These are phyloP conservation scores for Leptobrachium ailaonicum DNA, from an alignment of 2,113 vertebrate species.

Conservation along the genomic window DNA sequence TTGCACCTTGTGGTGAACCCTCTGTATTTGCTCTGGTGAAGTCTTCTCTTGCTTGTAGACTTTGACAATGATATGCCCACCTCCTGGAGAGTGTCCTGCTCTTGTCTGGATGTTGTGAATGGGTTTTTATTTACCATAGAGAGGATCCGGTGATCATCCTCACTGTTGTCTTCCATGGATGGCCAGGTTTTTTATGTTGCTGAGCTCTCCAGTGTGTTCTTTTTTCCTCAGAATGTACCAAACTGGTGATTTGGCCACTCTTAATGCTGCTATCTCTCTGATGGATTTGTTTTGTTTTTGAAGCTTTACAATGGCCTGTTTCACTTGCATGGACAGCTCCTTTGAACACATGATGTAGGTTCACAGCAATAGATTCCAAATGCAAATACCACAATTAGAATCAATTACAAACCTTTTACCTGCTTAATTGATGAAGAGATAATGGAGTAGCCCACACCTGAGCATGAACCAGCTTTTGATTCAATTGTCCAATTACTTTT, in stretches of 20 bases:
- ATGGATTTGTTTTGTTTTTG: slow-evolving; percentile 5
- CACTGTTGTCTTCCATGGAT: not conserved
- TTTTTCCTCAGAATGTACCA: not conserved
- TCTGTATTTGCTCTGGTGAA: slow-evolving; percentile 1
- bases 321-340: not conserved
- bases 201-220: not conserved
- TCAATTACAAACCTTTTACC: slow-evolving; percentile 9
- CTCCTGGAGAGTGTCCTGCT: not conserved
- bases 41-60: not conserved
- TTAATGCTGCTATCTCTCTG: not conserved
- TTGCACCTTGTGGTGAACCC: slow-evolving; percentile 7
- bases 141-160: not conserved
- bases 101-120: slow-evolving; percentile 1
- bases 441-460: not conserved
- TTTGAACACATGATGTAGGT: not conserved
- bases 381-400: not conserved
- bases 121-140: not conserved
- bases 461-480: not conserved
- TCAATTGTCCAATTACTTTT: slow-evolving; percentile 5
- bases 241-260: not conserved
- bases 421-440: slow-evolving; percentile 3
- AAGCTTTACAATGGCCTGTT: not conserved
- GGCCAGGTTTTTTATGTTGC: not conserved
- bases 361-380: not conserved
- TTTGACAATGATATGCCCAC: not conserved